Base-by-base conservation (phyloP, 1,140 invertebrate species). In the Bombus confusus region DNA sequence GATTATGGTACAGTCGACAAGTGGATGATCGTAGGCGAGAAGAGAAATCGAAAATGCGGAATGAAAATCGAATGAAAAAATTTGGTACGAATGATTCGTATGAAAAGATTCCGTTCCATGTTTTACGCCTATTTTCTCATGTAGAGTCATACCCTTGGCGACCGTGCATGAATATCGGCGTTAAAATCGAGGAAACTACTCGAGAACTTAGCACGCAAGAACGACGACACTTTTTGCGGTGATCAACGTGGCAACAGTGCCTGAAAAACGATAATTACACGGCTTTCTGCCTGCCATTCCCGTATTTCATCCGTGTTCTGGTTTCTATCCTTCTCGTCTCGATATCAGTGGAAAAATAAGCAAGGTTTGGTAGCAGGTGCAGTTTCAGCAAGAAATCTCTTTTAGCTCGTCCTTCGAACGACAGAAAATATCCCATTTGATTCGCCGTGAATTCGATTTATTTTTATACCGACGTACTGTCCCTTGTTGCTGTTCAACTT, bases 201-300 rank as follows among this genome's bases (percentile, higher is more conserved):
- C n/a, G 18, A 5, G 39, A 37, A 34, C 1, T 47, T 66, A 34
- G 0, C 37, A 5, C 28, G 22, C 34, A 5, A 12, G 31, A 62
- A 57, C 13, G 31, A 71, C 39, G 39, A 64, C 1, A 18, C 47
- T 41, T 73, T 66, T 75, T 47, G 9, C 31, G 4, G n/a, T 28
- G 76, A 76, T 83, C 75, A 82, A 82, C 59, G 18, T 31, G 15
- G n/a, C 10, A 66, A 76, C 41, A 41, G 22, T 12, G 31, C 28
- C 22, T 18, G 34, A 22, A 34, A 62, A 66, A 41, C 13, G 72
- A 66, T 66, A 25, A 37, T 74, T 64, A 83, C 22, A 5, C n/a
- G 57, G 12, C 8, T 28, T 66, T 75, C 41, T 47, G 41, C 3
- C 2, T n/a, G 3, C 22, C 25, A 10, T 81, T 41, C n/a, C 15